Conservation (phyloP, 2,797 vertebrate genomes). For the Coilia nasus region DNA sequence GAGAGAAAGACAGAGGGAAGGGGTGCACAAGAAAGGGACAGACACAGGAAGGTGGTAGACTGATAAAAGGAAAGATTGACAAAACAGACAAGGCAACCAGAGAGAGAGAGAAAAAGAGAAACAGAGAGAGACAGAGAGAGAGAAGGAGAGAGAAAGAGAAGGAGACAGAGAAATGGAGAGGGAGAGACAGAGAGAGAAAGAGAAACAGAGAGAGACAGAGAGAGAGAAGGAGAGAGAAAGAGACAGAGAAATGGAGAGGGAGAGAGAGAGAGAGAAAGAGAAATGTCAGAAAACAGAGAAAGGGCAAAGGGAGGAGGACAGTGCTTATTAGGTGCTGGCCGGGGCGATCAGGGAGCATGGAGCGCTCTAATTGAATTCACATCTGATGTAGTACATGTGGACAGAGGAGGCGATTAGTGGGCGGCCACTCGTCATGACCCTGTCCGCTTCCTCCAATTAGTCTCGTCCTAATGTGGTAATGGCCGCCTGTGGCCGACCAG, state of each 20-base stretch:
- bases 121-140: background rate
- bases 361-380: conserved; percentile 9
- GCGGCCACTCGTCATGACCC: background rate
- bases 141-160: background rate
- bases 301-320: background rate
- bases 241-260: background rate
- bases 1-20: too few species aligned
- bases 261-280: conserved; percentile 19
- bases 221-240: background rate
- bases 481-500: background rate
- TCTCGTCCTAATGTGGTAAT: conserved; percentile 2
- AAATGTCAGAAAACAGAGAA: conserved; percentile 24
- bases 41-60: too few species aligned
- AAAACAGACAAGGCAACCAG: too few species aligned
- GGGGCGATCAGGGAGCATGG: background rate
- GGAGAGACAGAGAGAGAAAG: background rate
- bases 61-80: too few species aligned
- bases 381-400: background rate
- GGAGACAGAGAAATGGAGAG: background rate
- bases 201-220: background rate
- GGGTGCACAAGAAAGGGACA: too few species aligned
- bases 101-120: background rate
- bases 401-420: background rate
- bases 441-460: conserved; percentile 4
- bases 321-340: background rate